A percentile compares a stretch with the other conserved stretches of the same genome.
These are phyloP conservation scores for Zeugodacus cucurbitae DNA, from an alignment of 1,140 invertebrate species.

Conservation along the genomic window DNA sequence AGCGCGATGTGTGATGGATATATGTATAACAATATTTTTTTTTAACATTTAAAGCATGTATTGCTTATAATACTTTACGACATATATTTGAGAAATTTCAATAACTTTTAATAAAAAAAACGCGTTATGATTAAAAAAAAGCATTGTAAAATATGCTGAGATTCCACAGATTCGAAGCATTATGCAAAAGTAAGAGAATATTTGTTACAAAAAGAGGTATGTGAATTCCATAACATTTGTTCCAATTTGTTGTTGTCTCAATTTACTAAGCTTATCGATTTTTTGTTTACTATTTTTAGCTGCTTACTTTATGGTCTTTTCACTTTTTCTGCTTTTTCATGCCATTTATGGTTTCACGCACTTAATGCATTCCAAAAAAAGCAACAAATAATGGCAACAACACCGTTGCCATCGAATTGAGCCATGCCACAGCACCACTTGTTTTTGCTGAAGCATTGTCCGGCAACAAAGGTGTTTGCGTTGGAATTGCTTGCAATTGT, in stretches of 20 bases:
- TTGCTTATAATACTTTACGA: not conserved
- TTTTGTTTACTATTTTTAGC: not conserved
- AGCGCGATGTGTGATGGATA: not conserved
- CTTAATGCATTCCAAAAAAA: conserved; percentile 15
- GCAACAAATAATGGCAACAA: conserved; percentile 15
- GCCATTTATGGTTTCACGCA: not conserved
- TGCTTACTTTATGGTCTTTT: not conserved
- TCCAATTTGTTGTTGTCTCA: not conserved
- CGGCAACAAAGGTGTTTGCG: conserved; percentile 2
- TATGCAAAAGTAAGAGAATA: not conserved
- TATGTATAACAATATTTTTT: not conserved
- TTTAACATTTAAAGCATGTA: not conserved
- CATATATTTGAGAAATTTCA: not conserved
- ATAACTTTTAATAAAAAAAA: conserved; percentile 10
- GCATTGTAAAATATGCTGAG: conserved; percentile 8
- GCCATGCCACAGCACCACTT: not conserved
- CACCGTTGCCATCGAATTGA: not conserved
- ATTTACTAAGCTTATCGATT: conserved; percentile 20
- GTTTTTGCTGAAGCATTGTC: not conserved
- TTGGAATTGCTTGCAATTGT: conserved; percentile 43
- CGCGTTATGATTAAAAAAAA: not conserved
- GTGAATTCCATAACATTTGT: not conserved
- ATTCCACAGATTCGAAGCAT: not conserved
- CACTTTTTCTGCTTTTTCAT: not conserved
- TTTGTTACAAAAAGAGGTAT: not conserved